Evolutionary conservation across 2,888 invertebrate species (phyloP).

Genomic region (Tipula unca): DNA sequence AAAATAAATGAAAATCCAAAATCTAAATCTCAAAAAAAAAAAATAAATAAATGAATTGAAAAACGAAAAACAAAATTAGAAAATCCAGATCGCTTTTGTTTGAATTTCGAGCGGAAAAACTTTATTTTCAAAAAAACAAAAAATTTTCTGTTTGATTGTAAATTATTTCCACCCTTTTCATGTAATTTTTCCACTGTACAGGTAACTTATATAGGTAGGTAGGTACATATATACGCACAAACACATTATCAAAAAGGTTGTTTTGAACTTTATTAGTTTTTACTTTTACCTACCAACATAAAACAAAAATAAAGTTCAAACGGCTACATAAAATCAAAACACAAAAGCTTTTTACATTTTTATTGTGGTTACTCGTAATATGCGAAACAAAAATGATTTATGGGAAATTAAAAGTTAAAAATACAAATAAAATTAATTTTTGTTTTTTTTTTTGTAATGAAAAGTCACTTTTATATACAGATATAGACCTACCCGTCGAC

Average conservation of each 20-base stretch:
- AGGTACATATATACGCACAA: background rate
- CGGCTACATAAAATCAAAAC: background rate
- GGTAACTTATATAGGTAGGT: no score
- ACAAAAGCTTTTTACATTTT: background rate
- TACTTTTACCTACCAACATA: background rate
- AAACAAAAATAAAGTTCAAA: background rate
- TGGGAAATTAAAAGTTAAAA: no score
- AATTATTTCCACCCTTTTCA: background rate
- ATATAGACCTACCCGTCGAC: no score
- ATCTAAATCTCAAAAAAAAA: background rate
- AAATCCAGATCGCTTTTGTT: background rate
- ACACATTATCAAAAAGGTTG: background rate
- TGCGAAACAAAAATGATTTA: no score
- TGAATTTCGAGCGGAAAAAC: no score
- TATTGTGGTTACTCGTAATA: background rate
- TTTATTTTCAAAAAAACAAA: no score
- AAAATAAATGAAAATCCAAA: background rate
- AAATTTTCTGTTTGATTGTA: background rate
- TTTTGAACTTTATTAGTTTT: background rate
- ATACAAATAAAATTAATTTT: no score
- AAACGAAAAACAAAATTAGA: background rate
- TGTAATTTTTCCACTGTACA: background rate
- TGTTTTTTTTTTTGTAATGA: no score
- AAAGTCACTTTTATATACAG: no score
- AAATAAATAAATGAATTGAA: background rate